Conservation (phyloP, 2,113 vertebrate genomes). For the Charina bottae region DNA sequence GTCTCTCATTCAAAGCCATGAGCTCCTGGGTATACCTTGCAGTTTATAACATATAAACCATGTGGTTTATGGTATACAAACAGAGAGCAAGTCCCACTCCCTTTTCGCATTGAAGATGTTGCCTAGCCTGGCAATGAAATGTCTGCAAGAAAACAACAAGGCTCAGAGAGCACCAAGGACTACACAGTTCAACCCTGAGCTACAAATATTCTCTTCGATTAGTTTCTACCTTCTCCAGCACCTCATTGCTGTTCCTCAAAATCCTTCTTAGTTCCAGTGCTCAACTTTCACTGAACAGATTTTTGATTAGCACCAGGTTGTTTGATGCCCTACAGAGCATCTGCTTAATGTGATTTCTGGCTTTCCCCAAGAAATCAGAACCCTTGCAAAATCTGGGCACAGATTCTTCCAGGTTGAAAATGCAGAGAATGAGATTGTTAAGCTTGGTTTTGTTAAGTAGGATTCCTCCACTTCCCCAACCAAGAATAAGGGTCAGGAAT, state of each 20-base stretch:
- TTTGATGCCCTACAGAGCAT: background rate
- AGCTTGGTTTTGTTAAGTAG: fast-evolving
- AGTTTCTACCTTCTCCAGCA: fast-evolving
- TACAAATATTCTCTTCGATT: too few relatives aligned
- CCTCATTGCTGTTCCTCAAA: background rate
- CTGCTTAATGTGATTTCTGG: fast-evolving
- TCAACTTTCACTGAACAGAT: background rate
- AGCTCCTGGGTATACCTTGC: fast-evolving
- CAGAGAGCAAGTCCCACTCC: too few relatives aligned
- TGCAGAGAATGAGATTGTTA: background rate
- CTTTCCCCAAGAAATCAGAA: background rate
- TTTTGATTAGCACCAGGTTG: background rate
- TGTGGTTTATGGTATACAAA: too few relatives aligned
- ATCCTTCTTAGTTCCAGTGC: background rate
- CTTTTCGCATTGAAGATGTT: too few relatives aligned
- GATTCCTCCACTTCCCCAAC: background rate
- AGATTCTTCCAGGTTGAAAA: background rate
- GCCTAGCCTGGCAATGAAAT: too few relatives aligned
- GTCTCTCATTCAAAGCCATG: background rate
- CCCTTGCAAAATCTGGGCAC: background rate
- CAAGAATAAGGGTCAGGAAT: background rate
- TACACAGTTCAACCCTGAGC: too few relatives aligned
- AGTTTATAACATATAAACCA: too few relatives aligned
- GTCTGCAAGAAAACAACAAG: too few relatives aligned
- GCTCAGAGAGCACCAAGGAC: too few relatives aligned